phyloP scores from a whole-genome alignment of 2,888 invertebrate species.

The Dryadula phaetusa region DNA sequence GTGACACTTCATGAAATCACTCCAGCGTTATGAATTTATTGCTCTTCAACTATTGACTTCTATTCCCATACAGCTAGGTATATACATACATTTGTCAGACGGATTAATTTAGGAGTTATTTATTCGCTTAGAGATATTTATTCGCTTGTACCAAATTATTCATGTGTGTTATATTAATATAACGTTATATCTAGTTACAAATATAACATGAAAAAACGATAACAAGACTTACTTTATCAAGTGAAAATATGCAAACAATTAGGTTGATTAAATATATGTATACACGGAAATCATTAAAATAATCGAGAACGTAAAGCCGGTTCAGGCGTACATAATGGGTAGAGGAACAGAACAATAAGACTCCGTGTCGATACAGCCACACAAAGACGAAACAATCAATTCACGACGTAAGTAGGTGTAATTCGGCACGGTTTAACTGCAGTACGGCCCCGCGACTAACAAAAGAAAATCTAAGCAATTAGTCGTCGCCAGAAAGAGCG shows the following conservation, averaged over 20 bases:
- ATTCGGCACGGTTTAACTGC: slow-evolving; percentile 79
- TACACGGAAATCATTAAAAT: slow-evolving; percentile 74
- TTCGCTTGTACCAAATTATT: too few species aligned
- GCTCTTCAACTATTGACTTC: slow-evolving; percentile 57
- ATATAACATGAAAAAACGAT: neutral
- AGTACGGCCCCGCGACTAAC: slow-evolving; percentile 81
- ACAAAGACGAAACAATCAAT: slow-evolving; percentile 84
- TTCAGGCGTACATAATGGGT: slow-evolving; percentile 77
- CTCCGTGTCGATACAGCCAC: slow-evolving; percentile 79
- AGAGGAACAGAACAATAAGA: slow-evolving; percentile 77
- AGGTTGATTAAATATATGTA: slow-evolving; percentile 56
- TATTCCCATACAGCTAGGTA: slow-evolving; percentile 43
- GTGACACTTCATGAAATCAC: slow-evolving; percentile 77
- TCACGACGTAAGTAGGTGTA: slow-evolving; percentile 82
- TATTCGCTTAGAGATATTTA: too few species aligned
- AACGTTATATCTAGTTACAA: neutral
- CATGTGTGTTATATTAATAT: neutral
- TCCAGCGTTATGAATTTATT: slow-evolving; percentile 69
- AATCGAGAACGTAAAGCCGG: slow-evolving; percentile 78
- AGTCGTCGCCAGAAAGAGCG: slow-evolving; percentile 84
- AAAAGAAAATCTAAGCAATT: slow-evolving; percentile 85
- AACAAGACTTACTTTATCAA: neutral
- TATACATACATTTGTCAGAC: slow-evolving; percentile 31
- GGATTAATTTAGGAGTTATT: neutral
- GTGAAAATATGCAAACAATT: slow-evolving; percentile 26